Conservation (phyloP, 2,113 vertebrate species). For the Stomatorhinus ivindoensis region DNA sequence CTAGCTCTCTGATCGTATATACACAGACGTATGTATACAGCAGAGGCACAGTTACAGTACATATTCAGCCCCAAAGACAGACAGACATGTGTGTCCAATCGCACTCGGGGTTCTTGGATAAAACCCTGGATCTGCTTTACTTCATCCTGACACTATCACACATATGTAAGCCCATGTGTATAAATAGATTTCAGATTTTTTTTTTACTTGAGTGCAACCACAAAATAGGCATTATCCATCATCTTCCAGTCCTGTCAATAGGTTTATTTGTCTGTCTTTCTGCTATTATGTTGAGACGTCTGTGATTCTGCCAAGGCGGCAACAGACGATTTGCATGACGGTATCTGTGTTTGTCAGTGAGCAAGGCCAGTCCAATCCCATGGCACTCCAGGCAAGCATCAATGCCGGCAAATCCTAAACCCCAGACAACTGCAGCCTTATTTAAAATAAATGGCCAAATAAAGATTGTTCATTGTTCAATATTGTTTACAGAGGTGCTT, state of each 20-base stretch:
- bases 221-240: not conserved
- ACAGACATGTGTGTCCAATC: constrained; percentile 10
- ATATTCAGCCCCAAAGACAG: not conserved
- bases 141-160: not conserved
- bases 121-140: not conserved
- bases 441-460: not conserved
- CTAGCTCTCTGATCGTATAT: not conserved
- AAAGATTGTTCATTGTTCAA: not conserved
- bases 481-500: not conserved
- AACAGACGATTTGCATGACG: constrained; percentile 27
- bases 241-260: not conserved
- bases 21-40: not conserved
- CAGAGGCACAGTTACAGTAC: not conserved
- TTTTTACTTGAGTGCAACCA: not conserved
- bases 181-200: not conserved
- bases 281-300: constrained; percentile 30
- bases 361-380: not conserved
- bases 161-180: not conserved
- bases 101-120: not conserved
- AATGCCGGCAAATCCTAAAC: too few species aligned
- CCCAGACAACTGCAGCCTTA: not conserved
- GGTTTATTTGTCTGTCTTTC: not conserved
- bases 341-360: not conserved
- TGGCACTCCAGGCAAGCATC: not conserved
- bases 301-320: constrained; percentile 40